Percentiles rank a stretch among this genome's conserved stretches.
These are phyloP conservation scores for Ciona savignyi DNA, from an alignment of 23 tunicate species.

Conservation along the genomic window DNA sequence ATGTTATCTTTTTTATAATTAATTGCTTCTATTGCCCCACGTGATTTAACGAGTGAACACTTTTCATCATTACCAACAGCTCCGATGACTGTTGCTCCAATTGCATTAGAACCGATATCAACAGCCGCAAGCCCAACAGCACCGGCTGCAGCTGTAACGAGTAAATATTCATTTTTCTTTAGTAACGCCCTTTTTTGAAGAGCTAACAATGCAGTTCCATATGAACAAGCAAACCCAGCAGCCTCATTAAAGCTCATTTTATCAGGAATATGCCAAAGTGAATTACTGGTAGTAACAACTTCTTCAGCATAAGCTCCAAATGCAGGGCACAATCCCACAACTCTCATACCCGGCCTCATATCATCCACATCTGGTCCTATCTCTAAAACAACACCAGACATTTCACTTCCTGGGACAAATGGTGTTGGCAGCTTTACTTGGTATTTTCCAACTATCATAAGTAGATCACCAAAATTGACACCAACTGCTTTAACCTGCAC, in stretches of 20 bases:
- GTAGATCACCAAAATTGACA: constrained; percentile 74
- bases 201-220: constrained; percentile 84
- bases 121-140: constrained; percentile 88
- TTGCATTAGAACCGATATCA: constrained; percentile 64
- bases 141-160: constrained; percentile 95
- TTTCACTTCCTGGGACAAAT: constrained; percentile 78
- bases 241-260: constrained; percentile 65
- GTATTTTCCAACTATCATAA: constrained; percentile 59
- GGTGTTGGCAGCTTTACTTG: constrained; percentile 86
- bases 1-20: constrained; percentile 78
- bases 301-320: constrained; percentile 81
- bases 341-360: constrained; percentile 63
- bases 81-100: constrained; percentile 58
- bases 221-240: constrained; percentile 70
- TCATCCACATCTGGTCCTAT: constrained; percentile 71
- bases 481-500: constrained; percentile 79
- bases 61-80: constrained; percentile 82
- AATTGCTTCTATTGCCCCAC: constrained; percentile 56
- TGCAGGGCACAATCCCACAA: constrained; percentile 33
- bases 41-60: constrained; percentile 35
- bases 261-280: constrained; percentile 71
- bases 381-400: constrained; percentile 85
- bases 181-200: constrained; percentile 24
- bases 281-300: constrained; percentile 22
- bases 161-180: constrained; percentile 33